These are phyloP conservation scores for Lycocorax pyrrhopterus DNA, from an alignment of 2,113 vertebrate genomes.

Conservation along the genomic window DNA sequence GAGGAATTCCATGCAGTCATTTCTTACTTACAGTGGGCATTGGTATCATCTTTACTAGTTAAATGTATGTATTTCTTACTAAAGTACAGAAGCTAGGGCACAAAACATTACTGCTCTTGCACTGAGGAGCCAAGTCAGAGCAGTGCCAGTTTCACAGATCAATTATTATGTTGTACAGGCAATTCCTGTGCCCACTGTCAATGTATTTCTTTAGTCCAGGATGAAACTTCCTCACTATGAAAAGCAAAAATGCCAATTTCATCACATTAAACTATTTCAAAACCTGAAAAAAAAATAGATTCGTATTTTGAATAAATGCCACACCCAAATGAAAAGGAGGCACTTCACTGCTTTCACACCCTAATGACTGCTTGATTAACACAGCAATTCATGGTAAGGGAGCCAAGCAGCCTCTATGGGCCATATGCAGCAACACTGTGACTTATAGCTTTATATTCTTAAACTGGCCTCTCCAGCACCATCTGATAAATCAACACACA, in stretches of 20 bases:
- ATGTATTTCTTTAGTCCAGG: not conserved
- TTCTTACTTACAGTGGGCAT: not conserved
- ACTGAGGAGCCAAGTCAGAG: not conserved
- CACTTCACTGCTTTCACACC: not conserved
- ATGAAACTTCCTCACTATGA: not conserved
- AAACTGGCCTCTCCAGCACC: slow-evolving; percentile 69
- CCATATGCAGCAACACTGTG: slow-evolving; percentile 16
- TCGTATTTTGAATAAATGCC: slow-evolving; percentile 1
- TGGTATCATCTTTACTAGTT: not conserved
- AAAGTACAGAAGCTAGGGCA: not conserved
- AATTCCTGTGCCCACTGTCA: not conserved
- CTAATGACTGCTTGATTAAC: slow-evolving; percentile 45
- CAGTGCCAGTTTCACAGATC: not conserved
- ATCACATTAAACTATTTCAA: not conserved
- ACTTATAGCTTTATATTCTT: slow-evolving; percentile 74
- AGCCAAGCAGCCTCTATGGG: not conserved
- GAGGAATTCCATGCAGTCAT: not conserved
- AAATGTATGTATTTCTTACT: not conserved
- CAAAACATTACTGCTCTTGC: not conserved
- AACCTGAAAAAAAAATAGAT: not conserved
- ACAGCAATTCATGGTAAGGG: not conserved
- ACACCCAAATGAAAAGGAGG: not conserved
- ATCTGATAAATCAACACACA: slow-evolving; percentile 82
- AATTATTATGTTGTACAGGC: not conserved
- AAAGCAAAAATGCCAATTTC: not conserved